Evolutionary conservation across 2,888 invertebrate genomes (phyloP), one percentile per base, ranked within the genome.

Genomic region (Lasioglossum calceatum): DNA sequence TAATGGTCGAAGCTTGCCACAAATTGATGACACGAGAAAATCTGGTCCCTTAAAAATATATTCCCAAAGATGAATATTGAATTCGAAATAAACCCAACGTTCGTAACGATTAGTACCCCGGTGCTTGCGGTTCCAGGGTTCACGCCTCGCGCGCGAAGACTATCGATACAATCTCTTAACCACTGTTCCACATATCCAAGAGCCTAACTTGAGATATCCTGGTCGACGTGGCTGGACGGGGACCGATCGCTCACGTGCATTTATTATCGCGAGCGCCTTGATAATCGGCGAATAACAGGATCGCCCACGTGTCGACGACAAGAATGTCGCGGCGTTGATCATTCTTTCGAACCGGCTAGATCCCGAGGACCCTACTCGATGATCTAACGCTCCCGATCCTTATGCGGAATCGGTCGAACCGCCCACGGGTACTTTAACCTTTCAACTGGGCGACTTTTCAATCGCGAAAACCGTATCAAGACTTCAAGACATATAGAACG

Each of bases 101-200:
- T 19, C 27, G 12, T 23, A 64, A 64, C 32, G 2, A 64, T 32
- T 27, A 16, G 27, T 61, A 14, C 27, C 61, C 61, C 16, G 16
- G 32, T 39, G 58, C 44, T 81, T 89, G 85, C 79, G 89, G 85
- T 85, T 77, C 78, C 70, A 61, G 71, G 44, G 61, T 85, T 89
- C 84, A 70, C 86, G 47, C 86, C 85, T 87, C 47, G 70, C 82
- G 82, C 82, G 84, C 74, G 85, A 85, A 85, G 78, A 50, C 39
- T 19, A 54, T 54, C 74, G 82, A 87, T 88, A 84, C 73, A 72
- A 85, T 90, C 90, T 82, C 58, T 54, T 74, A 74, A 82, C 74
- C 76, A 73, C 83, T 89, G 88, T 87, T 83, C 90, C 80, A 90
- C 80, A 88, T 90, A 90, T 89, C 82, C 54, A 81, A 78, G 61